phyloP scores from a whole-genome alignment of 2,888 invertebrate genomes.

The Orthosia gracilis region DNA sequence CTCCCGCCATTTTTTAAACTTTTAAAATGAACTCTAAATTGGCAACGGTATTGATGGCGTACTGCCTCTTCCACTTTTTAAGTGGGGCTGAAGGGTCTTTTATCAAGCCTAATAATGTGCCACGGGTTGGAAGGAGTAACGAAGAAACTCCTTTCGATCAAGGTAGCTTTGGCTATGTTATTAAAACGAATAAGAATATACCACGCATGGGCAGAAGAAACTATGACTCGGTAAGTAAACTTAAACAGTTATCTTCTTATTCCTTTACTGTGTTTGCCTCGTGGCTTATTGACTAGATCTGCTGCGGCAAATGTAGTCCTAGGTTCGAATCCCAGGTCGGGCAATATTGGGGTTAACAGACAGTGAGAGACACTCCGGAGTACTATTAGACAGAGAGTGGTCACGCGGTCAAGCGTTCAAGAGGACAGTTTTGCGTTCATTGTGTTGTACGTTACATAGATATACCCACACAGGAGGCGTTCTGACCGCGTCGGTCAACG shows the following conservation, averaged over 20 bases:
- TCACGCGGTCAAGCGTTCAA: too few species aligned
- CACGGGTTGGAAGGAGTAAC: constrained; percentile 86
- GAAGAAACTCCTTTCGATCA: constrained; percentile 83
- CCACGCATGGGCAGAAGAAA: constrained; percentile 88
- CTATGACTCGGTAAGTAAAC: constrained; percentile 83
- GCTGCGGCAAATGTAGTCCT: neutral
- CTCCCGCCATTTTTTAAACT: constrained; percentile 60
- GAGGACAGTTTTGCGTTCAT: too few species aligned
- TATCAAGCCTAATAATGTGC: constrained; percentile 87
- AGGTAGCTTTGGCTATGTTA: constrained; percentile 85
- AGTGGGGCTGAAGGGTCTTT: constrained; percentile 80
- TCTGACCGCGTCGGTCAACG: too few species aligned
- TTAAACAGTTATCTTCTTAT: neutral
- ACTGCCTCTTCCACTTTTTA: constrained; percentile 79
- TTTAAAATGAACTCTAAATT: constrained; percentile 81
- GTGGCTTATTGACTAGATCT: too few species aligned
- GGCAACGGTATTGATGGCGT: constrained; percentile 73
- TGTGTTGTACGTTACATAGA: too few species aligned
- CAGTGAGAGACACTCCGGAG: too few species aligned
- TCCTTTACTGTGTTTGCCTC: neutral
- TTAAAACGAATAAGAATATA: constrained; percentile 88
- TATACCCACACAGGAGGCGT: too few species aligned
- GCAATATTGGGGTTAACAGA: neutral
- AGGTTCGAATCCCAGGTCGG: neutral
- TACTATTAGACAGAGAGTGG: too few species aligned